Percentiles rank a stretch among this genome's conserved stretches.
Evolutionary conservation across 2,113 vertebrate genomes (phyloP).

Genomic region (Seriola aureovittata): DNA sequence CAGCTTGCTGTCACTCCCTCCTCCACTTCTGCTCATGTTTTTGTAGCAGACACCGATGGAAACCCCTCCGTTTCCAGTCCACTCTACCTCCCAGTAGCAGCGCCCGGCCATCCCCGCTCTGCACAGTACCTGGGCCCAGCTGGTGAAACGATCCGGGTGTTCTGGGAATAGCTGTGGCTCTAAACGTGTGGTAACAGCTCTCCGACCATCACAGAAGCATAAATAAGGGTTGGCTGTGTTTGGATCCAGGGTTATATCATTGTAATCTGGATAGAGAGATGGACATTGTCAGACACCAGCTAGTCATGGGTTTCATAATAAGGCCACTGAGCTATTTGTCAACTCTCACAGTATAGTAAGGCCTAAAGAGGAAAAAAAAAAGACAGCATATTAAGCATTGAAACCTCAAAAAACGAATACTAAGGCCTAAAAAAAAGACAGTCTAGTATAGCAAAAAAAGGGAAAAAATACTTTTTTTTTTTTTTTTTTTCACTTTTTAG

Average conservation of each 20-base stretch:
- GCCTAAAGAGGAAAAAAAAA: no score
- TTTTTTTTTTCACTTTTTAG: no score
- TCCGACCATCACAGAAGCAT: constrained; percentile 60
- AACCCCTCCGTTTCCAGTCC: constrained; percentile 77
- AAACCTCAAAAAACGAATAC: no score
- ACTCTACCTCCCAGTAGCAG: constrained; percentile 88
- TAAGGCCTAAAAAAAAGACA: no score
- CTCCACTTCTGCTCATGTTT: constrained; percentile 81
- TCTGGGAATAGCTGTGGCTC: constrained; percentile 72
- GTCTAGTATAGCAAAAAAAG: no score
- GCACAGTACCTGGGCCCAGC: constrained; percentile 85
- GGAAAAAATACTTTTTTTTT: no score
- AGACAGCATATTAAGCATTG: no score
- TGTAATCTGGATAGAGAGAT: constrained; percentile 71
- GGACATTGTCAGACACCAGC: background rate
- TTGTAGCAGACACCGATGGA: constrained; percentile 85
- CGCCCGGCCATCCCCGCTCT: constrained; percentile 84
- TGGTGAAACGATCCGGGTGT: constrained; percentile 78
- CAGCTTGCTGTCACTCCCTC: constrained; percentile 84
- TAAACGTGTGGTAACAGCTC: constrained; percentile 54
- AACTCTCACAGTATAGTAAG: no score
- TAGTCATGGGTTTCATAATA: no score
- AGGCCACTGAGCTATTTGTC: no score
- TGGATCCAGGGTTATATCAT: constrained; percentile 73
- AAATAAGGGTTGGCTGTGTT: constrained; percentile 82